phyloP scores from a whole-genome alignment of 2,888 invertebrate species.

The Tenthredo scrophulariae region DNA sequence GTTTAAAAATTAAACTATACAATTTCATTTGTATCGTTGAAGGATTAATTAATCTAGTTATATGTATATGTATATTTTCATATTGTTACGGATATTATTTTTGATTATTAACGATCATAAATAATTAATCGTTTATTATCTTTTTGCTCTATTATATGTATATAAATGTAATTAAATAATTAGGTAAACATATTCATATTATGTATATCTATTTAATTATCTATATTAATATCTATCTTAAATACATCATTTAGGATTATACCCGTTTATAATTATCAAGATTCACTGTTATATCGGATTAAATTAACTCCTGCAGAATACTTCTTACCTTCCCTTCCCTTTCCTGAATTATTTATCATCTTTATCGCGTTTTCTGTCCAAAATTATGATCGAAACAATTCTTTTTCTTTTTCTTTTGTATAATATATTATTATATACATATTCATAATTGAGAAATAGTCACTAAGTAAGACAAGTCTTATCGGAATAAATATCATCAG shows the following conservation, averaged over 20 bases:
- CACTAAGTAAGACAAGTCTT: too few species aligned
- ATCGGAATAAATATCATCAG: too few species aligned
- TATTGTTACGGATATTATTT: background rate
- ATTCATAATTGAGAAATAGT: too few species aligned
- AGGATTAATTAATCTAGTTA: background rate
- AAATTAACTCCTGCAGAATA: background rate
- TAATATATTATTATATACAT: too few species aligned
- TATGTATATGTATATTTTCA: background rate
- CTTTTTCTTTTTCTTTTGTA: too few species aligned
- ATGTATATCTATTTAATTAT: conserved; percentile 7
- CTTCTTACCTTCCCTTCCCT: background rate
- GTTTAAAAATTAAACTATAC: background rate
- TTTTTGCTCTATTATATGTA: background rate
- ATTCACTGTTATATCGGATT: background rate
- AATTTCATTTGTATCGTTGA: background rate
- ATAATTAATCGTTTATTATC: background rate
- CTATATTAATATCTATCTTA: background rate
- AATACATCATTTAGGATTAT: background rate
- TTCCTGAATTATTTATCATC: too few species aligned
- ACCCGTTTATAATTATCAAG: background rate
- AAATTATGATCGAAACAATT: too few species aligned
- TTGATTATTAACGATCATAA: background rate
- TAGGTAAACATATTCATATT: conserved; percentile 1
- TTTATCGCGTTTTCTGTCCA: too few species aligned
- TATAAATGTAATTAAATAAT: conserved; percentile 14